These are phyloP conservation scores for Gymnodraco acuticeps DNA, from an alignment of 2,797 vertebrate genomes.

Conservation along the genomic window DNA sequence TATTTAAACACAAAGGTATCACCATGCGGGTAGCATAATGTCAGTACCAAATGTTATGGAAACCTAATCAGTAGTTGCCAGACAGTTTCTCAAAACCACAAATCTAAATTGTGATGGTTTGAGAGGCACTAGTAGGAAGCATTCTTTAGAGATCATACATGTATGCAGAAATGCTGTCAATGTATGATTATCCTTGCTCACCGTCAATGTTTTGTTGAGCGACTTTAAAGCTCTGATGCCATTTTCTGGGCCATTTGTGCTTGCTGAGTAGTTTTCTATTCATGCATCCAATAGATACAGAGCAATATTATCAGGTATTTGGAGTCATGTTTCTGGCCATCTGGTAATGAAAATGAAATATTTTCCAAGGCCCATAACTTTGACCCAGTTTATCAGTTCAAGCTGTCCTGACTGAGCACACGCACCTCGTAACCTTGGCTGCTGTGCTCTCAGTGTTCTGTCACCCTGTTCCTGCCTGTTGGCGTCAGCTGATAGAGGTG, in stretches of 20 bases:
- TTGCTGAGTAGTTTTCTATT: background rate
- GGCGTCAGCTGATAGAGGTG: no score
- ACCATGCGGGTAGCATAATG: background rate
- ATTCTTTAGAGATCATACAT: background rate
- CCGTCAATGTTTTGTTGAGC: background rate
- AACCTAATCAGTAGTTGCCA: background rate
- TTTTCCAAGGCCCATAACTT: no score
- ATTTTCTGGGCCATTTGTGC: background rate
- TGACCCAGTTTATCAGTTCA: no score
- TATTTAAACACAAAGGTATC: background rate
- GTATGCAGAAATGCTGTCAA: background rate
- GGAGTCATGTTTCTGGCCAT: background rate
- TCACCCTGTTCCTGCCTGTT: no score
- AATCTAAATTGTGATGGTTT: background rate
- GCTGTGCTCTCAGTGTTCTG: no score
- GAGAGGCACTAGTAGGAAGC: background rate
- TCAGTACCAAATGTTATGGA: background rate
- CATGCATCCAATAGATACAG: background rate
- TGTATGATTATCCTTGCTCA: background rate
- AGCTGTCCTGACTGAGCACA: no score
- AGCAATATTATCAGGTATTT: background rate
- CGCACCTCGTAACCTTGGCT: no score
- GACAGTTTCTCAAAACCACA: background rate
- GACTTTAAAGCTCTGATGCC: background rate
- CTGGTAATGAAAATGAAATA: no score